Base-by-base conservation (phyloP, 2,113 vertebrate species). In the Thinocorus orbignyianus region DNA sequence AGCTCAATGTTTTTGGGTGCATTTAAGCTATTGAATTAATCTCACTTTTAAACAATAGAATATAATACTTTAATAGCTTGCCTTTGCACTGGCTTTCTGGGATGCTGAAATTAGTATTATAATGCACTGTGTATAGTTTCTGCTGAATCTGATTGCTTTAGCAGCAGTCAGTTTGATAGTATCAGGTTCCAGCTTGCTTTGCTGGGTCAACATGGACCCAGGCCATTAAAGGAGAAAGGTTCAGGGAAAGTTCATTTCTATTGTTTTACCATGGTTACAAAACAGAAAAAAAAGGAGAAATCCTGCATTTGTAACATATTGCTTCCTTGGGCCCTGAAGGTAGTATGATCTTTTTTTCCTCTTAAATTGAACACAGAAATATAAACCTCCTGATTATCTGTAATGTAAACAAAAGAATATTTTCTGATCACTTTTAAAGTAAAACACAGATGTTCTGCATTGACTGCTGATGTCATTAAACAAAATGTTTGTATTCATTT, bases 191-290 rank as follows among this genome's bases (percentile, higher is more conserved):
- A 98, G 97, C 97, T 97, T 98, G 97, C 97, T 98, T 98, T 98
- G 98, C 98, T 99, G 97, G 99, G 99, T 99, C 99, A 99, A 98
- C 98, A 98, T 98, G 98, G 98, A 98, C 98, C 98, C 97, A 98
- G 97, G 97, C 98, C 98, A 98, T 99, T 99, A 99, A 99, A 99
- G 98, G 98, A 99, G 98, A 98, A 98, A 98, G 98, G 99, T 99
- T 99, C 99, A 99, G 98, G 98, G 98, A 99, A 99, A 99, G 99
- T 99, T 99, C 99, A 99, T 97, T 95, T 97, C 98, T 99, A 99
- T 99, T 99, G 98, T 98, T 99, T 99, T 99, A 97, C 98, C 97
- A 98, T 98, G 98, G 98, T 98, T 98, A 98, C 98, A 98, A 98
- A 99, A 99, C 97, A 96, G 58, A 90, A 97, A 98, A 98, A 98